Base-by-base conservation (phyloP, 2,888 invertebrate genomes). In the Caenorhabditis wallacei region DNA sequence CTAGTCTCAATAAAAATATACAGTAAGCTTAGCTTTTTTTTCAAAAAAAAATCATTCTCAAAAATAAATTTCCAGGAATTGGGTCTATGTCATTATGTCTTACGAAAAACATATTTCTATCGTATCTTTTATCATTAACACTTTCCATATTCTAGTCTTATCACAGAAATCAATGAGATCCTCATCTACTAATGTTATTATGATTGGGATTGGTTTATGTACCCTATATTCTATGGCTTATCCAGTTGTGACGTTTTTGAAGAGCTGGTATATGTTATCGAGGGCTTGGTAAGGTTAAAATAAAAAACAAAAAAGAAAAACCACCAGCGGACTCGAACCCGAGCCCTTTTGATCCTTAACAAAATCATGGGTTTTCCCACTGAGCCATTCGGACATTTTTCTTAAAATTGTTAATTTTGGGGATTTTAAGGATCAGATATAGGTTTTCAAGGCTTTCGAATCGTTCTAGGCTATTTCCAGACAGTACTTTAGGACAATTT, bases 121-220 rank as follows among this genome's bases (percentile, higher is more conserved):
- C 1, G 4, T 40, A 8, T 20, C 22, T 7, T 8, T 61, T 22
- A 0, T 43, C 0, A 43, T 61, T 1, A 61, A 61, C 24, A 2
- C 24, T 13, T 24, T 43, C 5, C 61, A 61, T 24, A 20, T 24
- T 10, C 4, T 16, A 16, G 24, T 61, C 3, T 16, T 61, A 7
- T 22, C 24, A 1, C 16, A 40, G 13, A 61, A 61, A 16, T 43
- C 61, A 16, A 43, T 61, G 61, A 61, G 61, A 61, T 24, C 13
- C 13, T 24, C 61, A 13, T 40, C 61, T 22, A 61, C 40, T 0
- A 61, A 61, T 61, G 1, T 61, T 40, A 22, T 61, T 7, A 61
- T 61, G 61, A 13, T 5, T 8, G 10, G 5, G 2, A 40, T 40
- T 2, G 40, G 13, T 5, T 40, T 40, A 2, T 40, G 40, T 16